Conservation (phyloP, 2,797 vertebrate genomes). For the Trichosurus vulpecula region DNA sequence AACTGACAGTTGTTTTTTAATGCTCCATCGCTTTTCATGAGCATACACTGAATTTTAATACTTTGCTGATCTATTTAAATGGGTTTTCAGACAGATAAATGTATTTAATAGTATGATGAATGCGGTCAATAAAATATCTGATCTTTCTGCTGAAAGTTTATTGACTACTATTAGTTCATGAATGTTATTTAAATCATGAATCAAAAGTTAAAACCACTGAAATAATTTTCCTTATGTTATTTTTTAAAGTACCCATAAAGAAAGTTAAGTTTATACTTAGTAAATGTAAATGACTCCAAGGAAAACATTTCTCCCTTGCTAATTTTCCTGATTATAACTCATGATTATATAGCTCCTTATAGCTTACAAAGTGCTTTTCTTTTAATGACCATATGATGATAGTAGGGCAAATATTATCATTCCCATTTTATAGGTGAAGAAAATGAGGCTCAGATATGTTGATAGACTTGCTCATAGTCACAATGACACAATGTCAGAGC, state of each 20-base stretch:
- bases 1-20: slow-evolving; percentile 60
- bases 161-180: not conserved
- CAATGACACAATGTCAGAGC: not conserved
- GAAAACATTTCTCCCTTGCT: not conserved
- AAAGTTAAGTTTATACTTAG: not conserved
- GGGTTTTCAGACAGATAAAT: slow-evolving; percentile 63
- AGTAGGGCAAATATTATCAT: not conserved
- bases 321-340: not conserved
- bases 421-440: not conserved
- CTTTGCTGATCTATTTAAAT: slow-evolving; percentile 67
- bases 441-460: not conserved
- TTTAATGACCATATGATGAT: not conserved
- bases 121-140: not conserved
- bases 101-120: slow-evolving; percentile 46
- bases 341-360: not conserved
- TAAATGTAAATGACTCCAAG: not conserved
- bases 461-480: not conserved
- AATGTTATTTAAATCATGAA: not conserved
- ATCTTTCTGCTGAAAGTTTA: not conserved
- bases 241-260: not conserved
- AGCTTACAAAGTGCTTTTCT: not conserved
- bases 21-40: slow-evolving; percentile 66
- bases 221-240: not conserved
- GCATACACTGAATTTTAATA: slow-evolving; percentile 61
- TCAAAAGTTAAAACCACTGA: not conserved